phyloP scores from a whole-genome alignment of 92 coral and sea anemone species.

The Scolanthus callimorphus region DNA sequence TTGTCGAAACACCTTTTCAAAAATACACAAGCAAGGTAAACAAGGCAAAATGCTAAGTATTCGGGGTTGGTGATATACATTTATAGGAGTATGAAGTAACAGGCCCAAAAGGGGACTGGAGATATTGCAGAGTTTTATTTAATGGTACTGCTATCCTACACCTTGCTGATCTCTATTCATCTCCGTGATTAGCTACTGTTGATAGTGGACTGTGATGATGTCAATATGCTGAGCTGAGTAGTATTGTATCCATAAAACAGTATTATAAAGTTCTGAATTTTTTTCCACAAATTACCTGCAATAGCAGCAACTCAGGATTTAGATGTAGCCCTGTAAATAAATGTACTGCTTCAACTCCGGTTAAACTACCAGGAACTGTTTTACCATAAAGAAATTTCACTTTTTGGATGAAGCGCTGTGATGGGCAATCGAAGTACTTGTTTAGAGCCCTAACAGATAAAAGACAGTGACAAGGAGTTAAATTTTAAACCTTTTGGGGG shows the following conservation, averaged over 20 bases:
- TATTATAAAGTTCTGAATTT: neutral
- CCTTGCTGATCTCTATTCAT: neutral
- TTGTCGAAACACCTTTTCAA: constrained; percentile 61
- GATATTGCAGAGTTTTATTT: neutral
- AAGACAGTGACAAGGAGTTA: no score
- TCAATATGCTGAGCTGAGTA: no score
- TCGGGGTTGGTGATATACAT: neutral
- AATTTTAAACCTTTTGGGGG: neutral
- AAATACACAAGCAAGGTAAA: neutral
- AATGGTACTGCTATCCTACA: neutral
- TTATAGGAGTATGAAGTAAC: neutral
- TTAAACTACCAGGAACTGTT: neutral
- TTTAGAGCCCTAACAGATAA: constrained; percentile 70
- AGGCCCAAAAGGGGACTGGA: no score
- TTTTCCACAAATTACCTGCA: constrained; percentile 49
- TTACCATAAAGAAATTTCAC: constrained; percentile 32
- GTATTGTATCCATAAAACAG: no score
- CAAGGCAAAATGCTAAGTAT: neutral
- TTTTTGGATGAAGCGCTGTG: constrained; percentile 39
- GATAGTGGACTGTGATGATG: no score
- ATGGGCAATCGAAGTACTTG: constrained; percentile 66
- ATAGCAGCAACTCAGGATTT: constrained; percentile 70
- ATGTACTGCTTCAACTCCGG: constrained; percentile 32
- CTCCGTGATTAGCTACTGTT: no score
- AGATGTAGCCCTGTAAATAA: constrained; percentile 47